A percentile compares a stretch with the other conserved stretches of the same genome.
Conservation (phyloP, 2,888 invertebrate species). For the Drosophila tripunctata region DNA sequence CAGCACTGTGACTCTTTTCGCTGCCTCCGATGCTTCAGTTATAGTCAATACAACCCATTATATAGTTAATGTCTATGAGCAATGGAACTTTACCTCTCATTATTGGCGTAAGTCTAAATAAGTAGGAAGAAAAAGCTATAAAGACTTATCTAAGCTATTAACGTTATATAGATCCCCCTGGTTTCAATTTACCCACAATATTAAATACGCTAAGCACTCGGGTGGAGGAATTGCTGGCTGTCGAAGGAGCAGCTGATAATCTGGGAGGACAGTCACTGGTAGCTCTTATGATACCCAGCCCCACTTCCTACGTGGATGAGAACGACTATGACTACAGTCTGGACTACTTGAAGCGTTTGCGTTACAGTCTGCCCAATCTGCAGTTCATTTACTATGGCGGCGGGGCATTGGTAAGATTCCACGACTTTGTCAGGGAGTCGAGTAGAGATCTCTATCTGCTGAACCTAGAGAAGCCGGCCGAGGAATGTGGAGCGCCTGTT, state of each 20-base stretch:
- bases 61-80: constrained; percentile 87
- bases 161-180: constrained; percentile 85
- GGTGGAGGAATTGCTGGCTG: constrained; percentile 85
- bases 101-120: constrained; percentile 69
- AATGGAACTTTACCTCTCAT: constrained; percentile 87
- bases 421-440: constrained; percentile 86
- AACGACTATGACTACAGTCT: constrained; percentile 85
- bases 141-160: too few species aligned
- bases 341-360: constrained; percentile 86
- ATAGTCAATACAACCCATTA: constrained; percentile 88
- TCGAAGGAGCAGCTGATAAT: constrained; percentile 85
- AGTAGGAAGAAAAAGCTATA: too few species aligned
- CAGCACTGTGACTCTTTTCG: constrained; percentile 88
- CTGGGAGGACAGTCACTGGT: constrained; percentile 89
- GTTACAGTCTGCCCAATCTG: constrained; percentile 88
- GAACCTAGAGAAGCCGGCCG: constrained; percentile 78
- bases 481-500: constrained; percentile 83
- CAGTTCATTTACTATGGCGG: constrained; percentile 87
- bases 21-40: constrained; percentile 87
- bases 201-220: constrained; percentile 85
- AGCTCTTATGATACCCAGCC: constrained; percentile 87
- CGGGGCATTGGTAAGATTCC: constrained; percentile 87
- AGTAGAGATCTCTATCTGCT: constrained; percentile 85
- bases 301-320: constrained; percentile 85
- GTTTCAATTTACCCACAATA: constrained; percentile 87